Conservation (phyloP, 2,888 invertebrate species). For the Drosophila falleni region DNA sequence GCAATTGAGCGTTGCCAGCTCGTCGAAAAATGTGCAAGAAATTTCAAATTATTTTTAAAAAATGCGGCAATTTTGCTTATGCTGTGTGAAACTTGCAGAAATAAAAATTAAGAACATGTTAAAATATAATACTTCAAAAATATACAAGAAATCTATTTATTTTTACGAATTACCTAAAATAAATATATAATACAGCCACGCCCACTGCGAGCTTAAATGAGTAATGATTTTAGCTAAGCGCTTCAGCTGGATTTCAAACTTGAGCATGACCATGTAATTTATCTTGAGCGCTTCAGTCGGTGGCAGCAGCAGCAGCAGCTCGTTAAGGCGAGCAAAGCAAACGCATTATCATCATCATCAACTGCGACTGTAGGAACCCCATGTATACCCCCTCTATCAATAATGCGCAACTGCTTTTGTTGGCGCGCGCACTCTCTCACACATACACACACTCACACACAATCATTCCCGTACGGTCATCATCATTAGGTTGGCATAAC, state of each 20-base stretch:
- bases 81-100: not conserved
- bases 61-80: not conserved
- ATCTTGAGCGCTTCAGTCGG: slow-evolving; percentile 64
- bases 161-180: not conserved
- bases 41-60: slow-evolving; percentile 32
- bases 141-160: not conserved
- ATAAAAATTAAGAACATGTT: not conserved
- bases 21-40: slow-evolving; percentile 8
- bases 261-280: slow-evolving; percentile 71
- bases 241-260: slow-evolving; percentile 50
- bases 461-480: slow-evolving; percentile 73
- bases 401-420: slow-evolving; percentile 65
- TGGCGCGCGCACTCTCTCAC: slow-evolving; percentile 50
- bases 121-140: not conserved
- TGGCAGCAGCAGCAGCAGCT: slow-evolving; percentile 52
- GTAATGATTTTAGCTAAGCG: slow-evolving; percentile 46
- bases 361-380: slow-evolving; percentile 47
- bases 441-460: slow-evolving; percentile 31
- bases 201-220: slow-evolving; percentile 41
- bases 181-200: slow-evolving; percentile 27
- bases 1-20: slow-evolving; percentile 51
- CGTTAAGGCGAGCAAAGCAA: slow-evolving; percentile 74
- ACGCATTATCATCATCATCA: slow-evolving; percentile 80
- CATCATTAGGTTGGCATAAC: slow-evolving; percentile 79
- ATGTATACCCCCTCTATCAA: slow-evolving; percentile 38